Evolutionary conservation across 2,797 vertebrate genomes (phyloP).

Genomic region (Schizopygopsis pylzovi): DNA sequence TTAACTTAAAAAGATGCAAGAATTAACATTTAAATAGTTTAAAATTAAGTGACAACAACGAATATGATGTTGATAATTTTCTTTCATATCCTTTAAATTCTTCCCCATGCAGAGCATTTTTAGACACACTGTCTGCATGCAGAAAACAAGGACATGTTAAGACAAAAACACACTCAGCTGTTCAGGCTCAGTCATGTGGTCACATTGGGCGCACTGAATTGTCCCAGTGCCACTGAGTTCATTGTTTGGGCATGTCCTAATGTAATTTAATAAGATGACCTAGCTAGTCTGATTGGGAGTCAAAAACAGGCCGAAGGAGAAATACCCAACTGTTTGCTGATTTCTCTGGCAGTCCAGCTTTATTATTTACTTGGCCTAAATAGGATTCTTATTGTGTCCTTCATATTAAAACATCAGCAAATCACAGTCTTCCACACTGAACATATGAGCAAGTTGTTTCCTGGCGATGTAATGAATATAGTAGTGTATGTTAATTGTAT

Average conservation of each 20-base stretch:
- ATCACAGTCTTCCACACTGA: background rate
- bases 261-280: slow-evolving; percentile 25
- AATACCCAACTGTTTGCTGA: background rate
- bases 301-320: background rate
- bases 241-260: slow-evolving; percentile 25
- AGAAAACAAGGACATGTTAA: slow-evolving; percentile 28
- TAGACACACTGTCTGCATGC: background rate
- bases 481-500: background rate
- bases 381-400: background rate
- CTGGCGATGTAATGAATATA: background rate
- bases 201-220: background rate
- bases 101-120: background rate
- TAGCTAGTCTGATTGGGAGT: background rate
- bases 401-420: background rate
- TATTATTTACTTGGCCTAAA: slow-evolving; percentile 16
- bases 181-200: slow-evolving; percentile 31
- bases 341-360: background rate
- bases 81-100: background rate
- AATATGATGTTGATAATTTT: background rate
- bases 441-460: background rate
- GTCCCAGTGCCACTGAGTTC: background rate
- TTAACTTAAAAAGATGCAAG: background rate
- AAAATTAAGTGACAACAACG: background rate
- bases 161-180: slow-evolving; percentile 14
- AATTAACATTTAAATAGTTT: background rate